Percentiles rank a stretch among this genome's conserved stretches.
These are phyloP conservation scores for Phengaris arion DNA, from an alignment of 2,888 invertebrate genomes.

Conservation along the genomic window DNA sequence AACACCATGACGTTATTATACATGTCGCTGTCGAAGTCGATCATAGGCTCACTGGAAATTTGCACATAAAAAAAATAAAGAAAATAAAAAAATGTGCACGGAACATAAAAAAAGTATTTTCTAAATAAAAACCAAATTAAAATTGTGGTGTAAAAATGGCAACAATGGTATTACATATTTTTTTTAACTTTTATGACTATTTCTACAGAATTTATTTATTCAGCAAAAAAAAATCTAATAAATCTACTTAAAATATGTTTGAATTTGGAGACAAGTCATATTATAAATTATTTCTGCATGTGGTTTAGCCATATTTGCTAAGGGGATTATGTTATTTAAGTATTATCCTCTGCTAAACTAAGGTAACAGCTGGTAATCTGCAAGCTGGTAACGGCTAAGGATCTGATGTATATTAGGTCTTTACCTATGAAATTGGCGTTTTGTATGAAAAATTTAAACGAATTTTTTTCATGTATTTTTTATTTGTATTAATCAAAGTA, in stretches of 20 bases:
- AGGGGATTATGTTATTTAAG: background rate
- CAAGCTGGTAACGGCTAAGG: no score
- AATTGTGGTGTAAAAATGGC: background rate
- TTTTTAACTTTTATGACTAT: background rate
- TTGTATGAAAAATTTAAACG: no score
- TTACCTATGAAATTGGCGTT: no score
- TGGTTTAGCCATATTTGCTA: no score
- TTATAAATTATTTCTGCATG: no score
- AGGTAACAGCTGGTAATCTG: no score
- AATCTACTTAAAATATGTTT: no score
- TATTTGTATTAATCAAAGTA: no score
- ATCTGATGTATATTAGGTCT: no score
- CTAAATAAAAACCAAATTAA: constrained; percentile 35
- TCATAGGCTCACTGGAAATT: constrained; percentile 67
- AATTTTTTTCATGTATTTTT: no score
- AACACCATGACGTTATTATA: constrained; percentile 68
- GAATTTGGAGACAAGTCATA: no score
- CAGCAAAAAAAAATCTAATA: no score
- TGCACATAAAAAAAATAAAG: constrained; percentile 42
- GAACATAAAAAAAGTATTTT: constrained; percentile 29
- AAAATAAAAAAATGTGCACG: constrained; percentile 37
- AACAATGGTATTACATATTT: background rate
- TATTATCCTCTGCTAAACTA: background rate
- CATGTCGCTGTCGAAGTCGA: constrained; percentile 73
- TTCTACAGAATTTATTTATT: background rate